phyloP scores from a whole-genome alignment of 1,140 invertebrate genomes.

The Scylla paramamosain region DNA sequence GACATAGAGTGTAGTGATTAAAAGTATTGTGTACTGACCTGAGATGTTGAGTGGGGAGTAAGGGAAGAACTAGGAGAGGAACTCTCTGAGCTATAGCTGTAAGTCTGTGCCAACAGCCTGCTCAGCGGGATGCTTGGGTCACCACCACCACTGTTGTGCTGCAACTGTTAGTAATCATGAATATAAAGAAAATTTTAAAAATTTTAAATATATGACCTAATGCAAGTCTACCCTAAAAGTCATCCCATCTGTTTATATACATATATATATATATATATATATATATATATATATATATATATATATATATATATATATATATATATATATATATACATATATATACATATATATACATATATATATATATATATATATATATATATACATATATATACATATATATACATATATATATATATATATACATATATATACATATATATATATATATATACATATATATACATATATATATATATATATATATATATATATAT shows the following conservation, averaged over 20 bases:
- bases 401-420: constrained; percentile 29
- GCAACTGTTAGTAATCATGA: not conserved
- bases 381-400: constrained; percentile 7
- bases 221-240: too few relatives aligned
- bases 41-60: constrained; percentile 55
- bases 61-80: constrained; percentile 62
- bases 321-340: not conserved
- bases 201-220: not conserved
- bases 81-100: constrained; percentile 69
- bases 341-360: constrained; percentile 19
- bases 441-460: not conserved
- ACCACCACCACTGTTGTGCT: not conserved
- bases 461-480: not conserved
- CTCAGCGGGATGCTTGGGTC: constrained; percentile 61
- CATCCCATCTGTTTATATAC: too few relatives aligned
- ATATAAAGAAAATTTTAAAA: too few relatives aligned
- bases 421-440: constrained; percentile 12
- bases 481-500: constrained; percentile 42
- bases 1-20: too few relatives aligned
- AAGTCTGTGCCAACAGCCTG: constrained; percentile 65
- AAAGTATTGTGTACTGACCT: constrained; percentile 39
- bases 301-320: constrained; percentile 35
- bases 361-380: constrained; percentile 18
- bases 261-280: not conserved
- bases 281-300: not conserved